phyloP scores from a whole-genome alignment of 2,113 vertebrate genomes.

The Pomatorhinus ruficollis region DNA sequence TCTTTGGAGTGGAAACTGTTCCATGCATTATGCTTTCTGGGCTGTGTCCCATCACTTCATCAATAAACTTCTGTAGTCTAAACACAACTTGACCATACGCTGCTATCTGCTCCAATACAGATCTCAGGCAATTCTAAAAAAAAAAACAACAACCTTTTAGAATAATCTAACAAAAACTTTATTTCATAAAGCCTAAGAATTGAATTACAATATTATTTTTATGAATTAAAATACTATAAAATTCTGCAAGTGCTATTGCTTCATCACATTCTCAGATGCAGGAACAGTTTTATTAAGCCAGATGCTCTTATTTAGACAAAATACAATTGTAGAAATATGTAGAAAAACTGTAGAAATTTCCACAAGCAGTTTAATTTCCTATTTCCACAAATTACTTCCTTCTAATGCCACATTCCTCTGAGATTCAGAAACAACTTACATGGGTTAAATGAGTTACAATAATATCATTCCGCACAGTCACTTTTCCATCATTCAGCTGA shows the following conservation, averaged over 20 bases:
- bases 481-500: slow-evolving; percentile 90
- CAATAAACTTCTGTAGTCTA: slow-evolving; percentile 93
- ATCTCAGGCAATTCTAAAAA: slow-evolving; percentile 86
- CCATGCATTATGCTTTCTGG: slow-evolving; percentile 77
- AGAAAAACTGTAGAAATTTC: neutral
- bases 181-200: neutral
- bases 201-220: neutral
- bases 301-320: neutral
- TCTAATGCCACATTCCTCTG: neutral
- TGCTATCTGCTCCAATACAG: slow-evolving; percentile 91
- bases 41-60: slow-evolving; percentile 91
- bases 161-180: neutral
- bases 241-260: neutral
- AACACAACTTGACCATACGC: slow-evolving; percentile 93
- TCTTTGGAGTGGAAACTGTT: slow-evolving; percentile 76
- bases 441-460: slow-evolving; percentile 93
- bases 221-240: neutral
- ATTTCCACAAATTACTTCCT: neutral
- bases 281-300: neutral
- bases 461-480: slow-evolving; percentile 89
- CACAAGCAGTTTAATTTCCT: neutral
- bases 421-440: slow-evolving; percentile 75
- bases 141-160: neutral
- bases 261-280: neutral
- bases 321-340: neutral